Evolutionary conservation across 2,888 invertebrate genomes (phyloP).

Genomic region (Phania funesta): DNA sequence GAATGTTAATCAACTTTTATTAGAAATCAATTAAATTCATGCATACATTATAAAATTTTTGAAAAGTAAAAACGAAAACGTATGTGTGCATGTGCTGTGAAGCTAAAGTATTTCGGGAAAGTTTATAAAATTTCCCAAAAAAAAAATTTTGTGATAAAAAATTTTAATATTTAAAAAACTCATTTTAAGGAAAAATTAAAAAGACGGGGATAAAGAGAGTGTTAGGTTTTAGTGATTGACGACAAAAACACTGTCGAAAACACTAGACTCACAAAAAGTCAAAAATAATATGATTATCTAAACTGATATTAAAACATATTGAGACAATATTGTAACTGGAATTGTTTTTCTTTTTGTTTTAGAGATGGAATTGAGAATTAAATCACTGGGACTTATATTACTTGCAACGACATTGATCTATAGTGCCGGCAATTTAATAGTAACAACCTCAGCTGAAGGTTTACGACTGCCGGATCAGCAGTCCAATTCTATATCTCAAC

Average conservation of each 20-base stretch:
- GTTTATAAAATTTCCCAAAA: conserved; percentile 16
- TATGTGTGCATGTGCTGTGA: conserved; percentile 3
- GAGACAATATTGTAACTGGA: neutral
- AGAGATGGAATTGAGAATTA: conserved; percentile 75
- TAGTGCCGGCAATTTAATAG: conserved; percentile 70
- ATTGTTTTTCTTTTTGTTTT: conserved; percentile 52
- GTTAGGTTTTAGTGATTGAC: neutral
- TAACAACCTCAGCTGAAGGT: conserved; percentile 82
- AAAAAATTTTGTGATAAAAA: neutral
- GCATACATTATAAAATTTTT: conserved; percentile 49
- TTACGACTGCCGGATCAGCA: conserved; percentile 82
- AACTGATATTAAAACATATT: neutral
- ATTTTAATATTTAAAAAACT: neutral
- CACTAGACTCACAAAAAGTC: too few species aligned
- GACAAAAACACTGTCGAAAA: too few species aligned
- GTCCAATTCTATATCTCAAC: conserved; percentile 67
- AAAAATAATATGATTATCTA: neutral
- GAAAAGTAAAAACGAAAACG: conserved; percentile 1
- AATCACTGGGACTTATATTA: conserved; percentile 68
- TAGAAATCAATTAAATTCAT: conserved; percentile 65
- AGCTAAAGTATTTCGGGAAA: conserved; percentile 57
- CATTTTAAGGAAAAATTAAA: neutral
- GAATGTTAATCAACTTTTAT: conserved; percentile 54
- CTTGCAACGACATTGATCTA: conserved; percentile 81
- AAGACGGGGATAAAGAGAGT: neutral